phyloP scores from a whole-genome alignment of 2,113 vertebrate species.

The Leptodactylus fuscus region DNA sequence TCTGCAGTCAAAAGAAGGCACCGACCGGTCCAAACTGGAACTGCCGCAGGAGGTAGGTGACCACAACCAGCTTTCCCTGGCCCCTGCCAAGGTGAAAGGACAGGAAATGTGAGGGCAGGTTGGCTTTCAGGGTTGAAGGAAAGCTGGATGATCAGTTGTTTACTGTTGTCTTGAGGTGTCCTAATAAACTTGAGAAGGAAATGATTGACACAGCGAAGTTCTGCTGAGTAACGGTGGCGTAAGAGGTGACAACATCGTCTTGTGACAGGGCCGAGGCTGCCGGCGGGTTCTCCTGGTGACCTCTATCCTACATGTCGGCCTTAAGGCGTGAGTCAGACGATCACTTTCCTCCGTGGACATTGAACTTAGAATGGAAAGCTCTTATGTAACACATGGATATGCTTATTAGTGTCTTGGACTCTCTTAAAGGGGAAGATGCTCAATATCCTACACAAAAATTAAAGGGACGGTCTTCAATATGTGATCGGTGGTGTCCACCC shows the following conservation, averaged over 20 bases:
- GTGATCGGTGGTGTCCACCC: too few species aligned
- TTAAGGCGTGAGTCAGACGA: background rate
- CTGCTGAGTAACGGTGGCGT: background rate
- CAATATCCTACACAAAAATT: too few species aligned
- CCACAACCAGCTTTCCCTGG: too few species aligned
- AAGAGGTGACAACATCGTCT: background rate
- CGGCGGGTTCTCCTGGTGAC: background rate
- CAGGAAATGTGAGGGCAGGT: background rate
- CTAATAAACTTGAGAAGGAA: too few species aligned
- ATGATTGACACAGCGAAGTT: background rate
- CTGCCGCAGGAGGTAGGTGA: slow-evolving; percentile 92
- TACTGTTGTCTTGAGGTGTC: background rate
- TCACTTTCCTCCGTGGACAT: background rate
- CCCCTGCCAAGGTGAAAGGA: too few species aligned
- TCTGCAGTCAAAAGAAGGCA: slow-evolving; percentile 90
- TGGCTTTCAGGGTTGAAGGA: too few species aligned
- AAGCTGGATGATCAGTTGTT: too few species aligned
- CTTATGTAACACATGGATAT: background rate
- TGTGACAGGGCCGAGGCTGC: background rate
- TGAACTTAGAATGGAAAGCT: background rate
- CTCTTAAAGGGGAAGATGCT: slow-evolving; percentile 14
- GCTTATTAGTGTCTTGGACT: background rate
- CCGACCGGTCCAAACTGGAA: slow-evolving; percentile 91
- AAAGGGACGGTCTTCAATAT: too few species aligned
- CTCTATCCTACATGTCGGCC: background rate